These are phyloP conservation scores for Ictalurus furcatus DNA, from an alignment of 2,113 vertebrate species.

Conservation along the genomic window DNA sequence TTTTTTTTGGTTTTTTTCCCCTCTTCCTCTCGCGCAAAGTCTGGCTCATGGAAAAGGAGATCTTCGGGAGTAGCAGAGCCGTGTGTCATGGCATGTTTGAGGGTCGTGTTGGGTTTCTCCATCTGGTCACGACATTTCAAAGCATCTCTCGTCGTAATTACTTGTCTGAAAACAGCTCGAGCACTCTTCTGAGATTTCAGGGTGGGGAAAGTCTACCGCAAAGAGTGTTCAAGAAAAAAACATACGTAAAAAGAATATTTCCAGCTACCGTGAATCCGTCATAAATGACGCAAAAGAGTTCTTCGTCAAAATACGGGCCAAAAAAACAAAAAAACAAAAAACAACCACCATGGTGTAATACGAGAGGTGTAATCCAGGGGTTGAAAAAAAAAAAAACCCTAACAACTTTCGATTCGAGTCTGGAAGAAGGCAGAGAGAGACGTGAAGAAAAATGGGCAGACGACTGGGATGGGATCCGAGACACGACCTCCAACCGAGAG, in stretches of 20 bases:
- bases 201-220: neutral
- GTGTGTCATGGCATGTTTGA: neutral
- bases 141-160: slow-evolving; percentile 1
- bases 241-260: neutral
- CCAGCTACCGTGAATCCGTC: neutral
- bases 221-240: slow-evolving; percentile 1
- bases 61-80: neutral
- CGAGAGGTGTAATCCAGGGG: neutral
- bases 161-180: neutral
- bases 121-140: neutral
- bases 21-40: neutral
- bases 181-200: neutral
- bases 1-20: neutral
- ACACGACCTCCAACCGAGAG: neutral
- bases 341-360: neutral
- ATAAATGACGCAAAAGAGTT: slow-evolving; percentile 20
- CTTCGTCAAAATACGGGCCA: neutral
- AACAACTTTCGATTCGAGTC: neutral
- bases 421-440: neutral
- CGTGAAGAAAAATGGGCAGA: neutral
- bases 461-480: neutral
- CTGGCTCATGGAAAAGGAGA: neutral
- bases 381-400: too few species aligned
- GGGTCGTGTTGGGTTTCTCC: neutral
- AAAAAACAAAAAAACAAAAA: neutral